Conservation (phyloP, 2,113 vertebrate species). For the Plecotus auritus region DNA sequence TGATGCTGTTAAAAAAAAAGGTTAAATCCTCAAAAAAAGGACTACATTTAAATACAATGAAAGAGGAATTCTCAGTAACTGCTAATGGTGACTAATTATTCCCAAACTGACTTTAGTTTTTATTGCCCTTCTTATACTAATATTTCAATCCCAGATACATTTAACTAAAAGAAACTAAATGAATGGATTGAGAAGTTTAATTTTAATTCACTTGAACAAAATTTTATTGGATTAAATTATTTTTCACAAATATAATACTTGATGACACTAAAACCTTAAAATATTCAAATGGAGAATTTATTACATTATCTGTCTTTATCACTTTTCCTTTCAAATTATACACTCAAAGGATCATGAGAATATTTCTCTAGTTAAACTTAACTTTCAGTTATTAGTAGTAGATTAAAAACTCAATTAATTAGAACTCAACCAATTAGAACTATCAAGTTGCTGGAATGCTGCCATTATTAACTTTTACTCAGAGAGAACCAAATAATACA, state of each 20-base stretch:
- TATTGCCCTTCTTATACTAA: constrained; percentile 28
- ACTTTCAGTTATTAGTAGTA: background rate
- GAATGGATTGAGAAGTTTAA: constrained; percentile 23
- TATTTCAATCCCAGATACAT: constrained; percentile 43
- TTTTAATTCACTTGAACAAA: constrained; percentile 35
- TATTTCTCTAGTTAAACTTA: constrained; percentile 3
- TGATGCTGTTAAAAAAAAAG: constrained; percentile 13
- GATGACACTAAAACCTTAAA: background rate
- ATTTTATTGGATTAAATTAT: constrained; percentile 9
- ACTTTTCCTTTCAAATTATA: constrained; percentile 1
- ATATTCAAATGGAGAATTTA: constrained; percentile 11
- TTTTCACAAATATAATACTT: constrained; percentile 27
- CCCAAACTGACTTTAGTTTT: constrained; percentile 19
- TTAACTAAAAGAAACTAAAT: constrained; percentile 41
- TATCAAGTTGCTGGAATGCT: background rate
- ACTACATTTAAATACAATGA: constrained; percentile 32
- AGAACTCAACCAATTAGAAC: background rate
- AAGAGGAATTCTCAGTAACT: background rate
- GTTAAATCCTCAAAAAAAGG: background rate
- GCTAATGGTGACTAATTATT: constrained; percentile 24
- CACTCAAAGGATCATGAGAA: background rate
- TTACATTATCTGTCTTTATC: background rate
- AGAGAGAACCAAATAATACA: constrained; percentile 15
- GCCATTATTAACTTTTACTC: background rate
- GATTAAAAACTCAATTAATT: background rate